phyloP scores from a whole-genome alignment of 2,888 invertebrate genomes.

The Drosophila recens region DNA sequence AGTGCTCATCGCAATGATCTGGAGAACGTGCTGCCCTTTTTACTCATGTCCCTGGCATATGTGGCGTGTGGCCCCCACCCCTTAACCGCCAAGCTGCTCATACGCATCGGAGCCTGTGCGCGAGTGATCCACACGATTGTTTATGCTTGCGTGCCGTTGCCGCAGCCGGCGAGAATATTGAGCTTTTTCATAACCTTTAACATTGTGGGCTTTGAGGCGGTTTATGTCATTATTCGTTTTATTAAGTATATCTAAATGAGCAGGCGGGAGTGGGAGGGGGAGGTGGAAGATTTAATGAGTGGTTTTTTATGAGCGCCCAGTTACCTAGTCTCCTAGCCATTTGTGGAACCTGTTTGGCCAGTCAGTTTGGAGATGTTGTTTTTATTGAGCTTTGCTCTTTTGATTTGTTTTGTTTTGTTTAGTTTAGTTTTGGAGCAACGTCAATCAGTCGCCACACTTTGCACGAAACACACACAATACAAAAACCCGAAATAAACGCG shows the following conservation, averaged over 20 bases:
- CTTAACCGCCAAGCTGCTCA: constrained; percentile 86
- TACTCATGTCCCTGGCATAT: constrained; percentile 87
- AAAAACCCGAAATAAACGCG: background rate
- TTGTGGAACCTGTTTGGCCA: constrained; percentile 66
- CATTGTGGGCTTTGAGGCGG: constrained; percentile 86
- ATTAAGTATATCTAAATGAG: constrained; percentile 59
- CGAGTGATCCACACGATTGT: constrained; percentile 88
- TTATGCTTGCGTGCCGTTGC: constrained; percentile 87
- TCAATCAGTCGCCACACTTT: constrained; percentile 32
- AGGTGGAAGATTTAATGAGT: constrained; percentile 21
- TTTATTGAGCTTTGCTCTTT: constrained; percentile 4
- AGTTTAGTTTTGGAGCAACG: constrained; percentile 7
- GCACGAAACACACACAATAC: constrained; percentile 15
- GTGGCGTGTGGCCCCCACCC: constrained; percentile 86
- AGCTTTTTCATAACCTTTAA: constrained; percentile 84
- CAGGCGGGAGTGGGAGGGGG: background rate
- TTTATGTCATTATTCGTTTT: constrained; percentile 80
- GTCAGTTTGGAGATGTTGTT: constrained; percentile 15
- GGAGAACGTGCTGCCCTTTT: constrained; percentile 88
- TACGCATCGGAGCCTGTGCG: constrained; percentile 86
- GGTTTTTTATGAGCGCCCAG: constrained; percentile 25
- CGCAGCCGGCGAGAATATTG: constrained; percentile 87
- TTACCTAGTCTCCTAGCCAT: constrained; percentile 13
- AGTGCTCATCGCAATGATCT: constrained; percentile 90
- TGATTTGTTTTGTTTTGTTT: background rate